phyloP scores from a whole-genome alignment of 2,797 vertebrate genomes.

The Lindbergichthys nudifrons region DNA sequence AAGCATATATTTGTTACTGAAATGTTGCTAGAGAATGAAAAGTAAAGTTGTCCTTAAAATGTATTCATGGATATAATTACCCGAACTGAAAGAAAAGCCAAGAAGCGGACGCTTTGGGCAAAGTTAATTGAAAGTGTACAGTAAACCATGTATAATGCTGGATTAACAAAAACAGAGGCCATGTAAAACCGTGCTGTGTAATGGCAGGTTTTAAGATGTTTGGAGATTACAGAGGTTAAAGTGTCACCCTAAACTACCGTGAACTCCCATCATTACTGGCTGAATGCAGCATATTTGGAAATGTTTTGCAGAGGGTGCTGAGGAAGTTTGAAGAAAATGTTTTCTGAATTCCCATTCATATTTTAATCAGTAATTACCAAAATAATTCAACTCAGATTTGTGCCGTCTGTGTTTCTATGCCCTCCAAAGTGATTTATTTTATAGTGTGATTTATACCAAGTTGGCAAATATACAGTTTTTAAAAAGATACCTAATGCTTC shows the following conservation, averaged over 20 bases:
- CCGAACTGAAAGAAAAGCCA: constrained; percentile 36
- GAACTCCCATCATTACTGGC: constrained; percentile 8
- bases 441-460: background rate
- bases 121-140: constrained; percentile 47
- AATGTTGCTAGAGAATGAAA: constrained; percentile 22
- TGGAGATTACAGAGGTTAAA: constrained; percentile 39
- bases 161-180: constrained; percentile 38
- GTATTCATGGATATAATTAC: constrained; percentile 43
- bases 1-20: constrained; percentile 8
- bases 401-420: background rate
- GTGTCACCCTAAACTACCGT: constrained; percentile 20
- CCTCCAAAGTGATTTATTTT: background rate
- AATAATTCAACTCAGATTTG: background rate
- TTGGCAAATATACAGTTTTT: background rate
- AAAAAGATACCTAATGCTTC: background rate
- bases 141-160: constrained; percentile 35
- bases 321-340: background rate
- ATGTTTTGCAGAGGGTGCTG: background rate
- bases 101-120: constrained; percentile 34
- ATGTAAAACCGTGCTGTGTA: constrained; percentile 38
- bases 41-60: constrained; percentile 28
- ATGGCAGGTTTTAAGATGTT: constrained; percentile 39
- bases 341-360: background rate
- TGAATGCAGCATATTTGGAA: constrained; percentile 6
- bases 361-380: background rate